These are phyloP conservation scores for Lophius americanus DNA, from an alignment of 2,797 vertebrate species.

Conservation along the genomic window DNA sequence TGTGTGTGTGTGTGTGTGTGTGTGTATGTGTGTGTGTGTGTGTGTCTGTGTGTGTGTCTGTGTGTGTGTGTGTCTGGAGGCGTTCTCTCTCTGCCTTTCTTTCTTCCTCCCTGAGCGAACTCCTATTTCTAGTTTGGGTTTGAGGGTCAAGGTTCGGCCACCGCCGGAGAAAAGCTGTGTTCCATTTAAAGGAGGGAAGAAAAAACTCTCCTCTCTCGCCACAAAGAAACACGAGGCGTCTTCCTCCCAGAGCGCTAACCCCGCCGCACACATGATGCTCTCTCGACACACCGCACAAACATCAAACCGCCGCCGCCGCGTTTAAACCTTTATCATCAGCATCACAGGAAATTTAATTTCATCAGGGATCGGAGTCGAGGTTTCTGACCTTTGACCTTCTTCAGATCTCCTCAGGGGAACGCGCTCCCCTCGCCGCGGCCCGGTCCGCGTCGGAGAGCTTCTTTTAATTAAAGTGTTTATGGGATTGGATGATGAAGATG, in stretches of 20 bases:
- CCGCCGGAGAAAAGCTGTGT: conserved; percentile 79
- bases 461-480: background rate
- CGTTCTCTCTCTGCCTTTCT: conserved; percentile 68
- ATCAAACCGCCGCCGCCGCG: background rate
- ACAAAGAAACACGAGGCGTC: conserved; percentile 70
- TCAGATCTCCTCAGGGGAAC: conserved; percentile 2
- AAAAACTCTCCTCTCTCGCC: conserved; percentile 50
- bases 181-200: conserved; percentile 72
- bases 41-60: conserved; percentile 34
- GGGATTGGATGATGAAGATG: background rate
- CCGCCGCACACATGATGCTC: conserved; percentile 12
- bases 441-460: conserved; percentile 4
- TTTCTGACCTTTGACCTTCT: conserved; percentile 25
- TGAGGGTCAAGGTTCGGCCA: conserved; percentile 85
- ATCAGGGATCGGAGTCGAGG: conserved; percentile 15
- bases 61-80: conserved; percentile 40
- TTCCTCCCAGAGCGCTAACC: conserved; percentile 71
- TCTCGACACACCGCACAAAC: background rate
- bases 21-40: conserved; percentile 12
- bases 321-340: conserved; percentile 5
- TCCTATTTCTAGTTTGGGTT: conserved; percentile 82
- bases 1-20: conserved; percentile 8
- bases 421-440: background rate
- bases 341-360: conserved; percentile 19
- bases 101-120: conserved; percentile 72